Percentiles rank a stretch among this genome's conserved stretches.
Evolutionary conservation across 2,113 vertebrate species (phyloP).

Genomic region (Brachypodius melanocephalos): DNA sequence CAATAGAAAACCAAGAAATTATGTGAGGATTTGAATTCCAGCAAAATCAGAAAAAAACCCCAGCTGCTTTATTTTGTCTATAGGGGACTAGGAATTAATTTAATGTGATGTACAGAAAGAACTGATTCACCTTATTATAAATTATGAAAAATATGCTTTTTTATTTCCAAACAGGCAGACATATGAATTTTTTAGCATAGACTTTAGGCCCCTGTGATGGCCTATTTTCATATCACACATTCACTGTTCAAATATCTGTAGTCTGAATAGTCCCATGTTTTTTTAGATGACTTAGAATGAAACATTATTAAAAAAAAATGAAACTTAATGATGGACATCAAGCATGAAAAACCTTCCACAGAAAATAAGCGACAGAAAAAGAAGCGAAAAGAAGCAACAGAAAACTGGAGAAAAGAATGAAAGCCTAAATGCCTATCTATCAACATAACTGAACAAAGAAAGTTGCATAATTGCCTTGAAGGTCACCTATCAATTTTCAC

Average conservation of each 20-base stretch:
- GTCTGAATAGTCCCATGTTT: neutral
- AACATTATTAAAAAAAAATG: neutral
- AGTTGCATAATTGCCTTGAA: neutral
- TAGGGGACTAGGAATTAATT: neutral
- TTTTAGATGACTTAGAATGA: neutral
- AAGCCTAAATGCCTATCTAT: neutral
- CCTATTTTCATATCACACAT: neutral
- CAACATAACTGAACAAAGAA: neutral
- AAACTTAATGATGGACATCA: neutral
- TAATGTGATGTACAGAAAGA: neutral
- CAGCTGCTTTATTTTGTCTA: neutral
- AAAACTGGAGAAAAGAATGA: neutral
- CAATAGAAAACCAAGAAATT: neutral
- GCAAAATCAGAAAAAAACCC: rapidly evolving
- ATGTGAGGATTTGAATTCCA: neutral
- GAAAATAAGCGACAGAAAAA: neutral
- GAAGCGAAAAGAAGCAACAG: neutral
- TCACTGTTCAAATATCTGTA: neutral
- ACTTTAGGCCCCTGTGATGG: neutral
- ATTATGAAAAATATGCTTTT: neutral
- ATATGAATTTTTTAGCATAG: neutral
- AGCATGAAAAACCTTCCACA: neutral
- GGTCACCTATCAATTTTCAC: neutral
- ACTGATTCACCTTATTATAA: neutral
- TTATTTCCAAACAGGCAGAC: neutral